Base-by-base conservation (phyloP, 1,140 invertebrate genomes). In the Camponotus floridanus region DNA sequence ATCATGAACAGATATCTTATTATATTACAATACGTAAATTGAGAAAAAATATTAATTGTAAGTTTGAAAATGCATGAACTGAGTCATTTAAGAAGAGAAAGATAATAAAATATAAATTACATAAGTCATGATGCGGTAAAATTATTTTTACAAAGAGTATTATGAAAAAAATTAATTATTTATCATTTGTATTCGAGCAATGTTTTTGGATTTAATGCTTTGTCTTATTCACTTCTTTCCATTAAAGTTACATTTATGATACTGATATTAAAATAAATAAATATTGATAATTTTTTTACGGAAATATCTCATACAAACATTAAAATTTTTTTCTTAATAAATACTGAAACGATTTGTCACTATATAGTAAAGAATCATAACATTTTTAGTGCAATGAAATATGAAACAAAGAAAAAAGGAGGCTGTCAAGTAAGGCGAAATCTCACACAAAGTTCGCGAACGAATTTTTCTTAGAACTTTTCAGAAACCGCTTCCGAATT, bases 401-500 rank as follows among this genome's bases (percentile, higher is more conserved):
- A 18, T 8, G 13, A 11, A 39, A 13, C 18, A 15, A 65, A 88
- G 78, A 87, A 86, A 89, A 85, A 83, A 45, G 55, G 80, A 70
- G 57, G 55, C 64, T 85, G 67, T 91, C 87, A 91, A 86, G 86
- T 85, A 76, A 78, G 76, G 74, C 67, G 89, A 89, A 92, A 93
- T 92, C 90, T 90, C 76, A 86, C 87, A 64, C 67, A 51, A 91
- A 91, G 81, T 91, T 91, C 83, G 64, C 33, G 11, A 76, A 88
- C 70, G 76, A 93, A 93, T 93, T 92, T 83, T 91, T 89, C 85
- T 86, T 92, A 59, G 64, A 76, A 81, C 65, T 80, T 86, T 87
- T 78, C 62, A 64, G 59, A 83, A 85, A 68, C 83, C 51, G 67
- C 59, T 88, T 67, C 65, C 81, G 83, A 87, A 92, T 92, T 93